Percentiles rank a stretch among this genome's conserved stretches.
phyloP scores from a whole-genome alignment of 2,113 vertebrate genomes.

The Grammomys dolichurus region DNA sequence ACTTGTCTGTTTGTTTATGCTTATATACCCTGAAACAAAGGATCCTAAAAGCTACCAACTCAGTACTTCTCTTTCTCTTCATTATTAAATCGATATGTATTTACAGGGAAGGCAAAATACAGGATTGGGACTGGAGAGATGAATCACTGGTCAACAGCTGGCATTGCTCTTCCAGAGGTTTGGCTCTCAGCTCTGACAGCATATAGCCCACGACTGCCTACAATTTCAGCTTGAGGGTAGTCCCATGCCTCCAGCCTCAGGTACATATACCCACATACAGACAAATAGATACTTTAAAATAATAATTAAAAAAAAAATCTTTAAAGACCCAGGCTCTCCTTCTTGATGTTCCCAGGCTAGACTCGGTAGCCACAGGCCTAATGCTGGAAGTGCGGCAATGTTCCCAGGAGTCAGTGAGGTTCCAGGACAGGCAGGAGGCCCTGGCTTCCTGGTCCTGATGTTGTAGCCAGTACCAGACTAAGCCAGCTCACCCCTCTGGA shows the following conservation, averaged over 20 bases:
- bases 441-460: neutral
- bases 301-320: neutral
- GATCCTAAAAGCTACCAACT: neutral
- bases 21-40: neutral
- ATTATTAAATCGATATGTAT: neutral
- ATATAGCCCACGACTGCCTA: neutral
- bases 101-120: neutral
- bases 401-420: neutral
- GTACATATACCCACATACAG: neutral
- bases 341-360: neutral
- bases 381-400: neutral
- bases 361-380: neutral
- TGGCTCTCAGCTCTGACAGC: neutral
- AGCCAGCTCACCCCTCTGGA: neutral
- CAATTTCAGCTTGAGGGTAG: neutral
- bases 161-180: neutral
- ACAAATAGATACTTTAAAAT: neutral
- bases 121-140: neutral
- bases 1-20: neutral
- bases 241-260: neutral
- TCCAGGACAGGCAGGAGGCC: neutral
- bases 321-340: constrained; percentile 3
- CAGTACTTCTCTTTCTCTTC: neutral
- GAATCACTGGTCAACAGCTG: neutral
- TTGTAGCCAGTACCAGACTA: neutral